A percentile compares a stretch with the other conserved stretches of the same genome.
Evolutionary conservation across 2,888 invertebrate species (phyloP).

Genomic region (Drosophila mercatorum): DNA sequence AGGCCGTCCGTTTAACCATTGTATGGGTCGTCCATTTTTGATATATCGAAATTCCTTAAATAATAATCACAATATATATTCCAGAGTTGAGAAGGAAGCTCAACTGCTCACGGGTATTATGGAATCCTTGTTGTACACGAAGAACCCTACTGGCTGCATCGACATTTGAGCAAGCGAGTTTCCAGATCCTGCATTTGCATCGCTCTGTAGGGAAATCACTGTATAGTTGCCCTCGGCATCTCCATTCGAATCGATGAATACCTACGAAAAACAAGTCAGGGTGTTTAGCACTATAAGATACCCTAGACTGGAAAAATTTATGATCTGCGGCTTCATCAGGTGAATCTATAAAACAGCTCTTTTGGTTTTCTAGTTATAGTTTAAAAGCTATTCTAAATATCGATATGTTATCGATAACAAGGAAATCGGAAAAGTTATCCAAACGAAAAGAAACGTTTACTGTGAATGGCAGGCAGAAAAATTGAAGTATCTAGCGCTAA

Average conservation of each 20-base stretch:
- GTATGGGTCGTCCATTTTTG: conserved; percentile 87
- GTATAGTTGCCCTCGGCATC: conserved; percentile 97
- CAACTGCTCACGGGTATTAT: conserved; percentile 86
- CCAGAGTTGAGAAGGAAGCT: rapidly evolving
- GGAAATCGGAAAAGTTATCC: no score
- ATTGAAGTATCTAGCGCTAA: no score
- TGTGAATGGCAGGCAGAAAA: no score
- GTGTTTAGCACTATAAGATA: neutral
- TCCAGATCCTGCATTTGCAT: conserved; percentile 79
- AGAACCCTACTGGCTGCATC: conserved; percentile 91
- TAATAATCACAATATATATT: neutral
- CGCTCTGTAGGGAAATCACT: conserved; percentile 90
- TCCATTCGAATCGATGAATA: conserved; percentile 93
- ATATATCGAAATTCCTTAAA: conserved; percentile 88
- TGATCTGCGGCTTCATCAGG: neutral
- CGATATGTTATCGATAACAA: no score
- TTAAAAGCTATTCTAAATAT: neutral
- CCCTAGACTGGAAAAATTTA: neutral
- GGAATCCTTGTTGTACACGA: conserved; percentile 87
- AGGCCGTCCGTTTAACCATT: conserved; percentile 91
- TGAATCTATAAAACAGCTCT: neutral
- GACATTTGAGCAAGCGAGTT: conserved; percentile 87
- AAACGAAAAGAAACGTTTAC: no score
- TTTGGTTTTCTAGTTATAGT: neutral
- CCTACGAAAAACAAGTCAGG: conserved; percentile 85